Conservation (phyloP, 2,888 invertebrate genomes). For the Lithodes maja region DNA sequence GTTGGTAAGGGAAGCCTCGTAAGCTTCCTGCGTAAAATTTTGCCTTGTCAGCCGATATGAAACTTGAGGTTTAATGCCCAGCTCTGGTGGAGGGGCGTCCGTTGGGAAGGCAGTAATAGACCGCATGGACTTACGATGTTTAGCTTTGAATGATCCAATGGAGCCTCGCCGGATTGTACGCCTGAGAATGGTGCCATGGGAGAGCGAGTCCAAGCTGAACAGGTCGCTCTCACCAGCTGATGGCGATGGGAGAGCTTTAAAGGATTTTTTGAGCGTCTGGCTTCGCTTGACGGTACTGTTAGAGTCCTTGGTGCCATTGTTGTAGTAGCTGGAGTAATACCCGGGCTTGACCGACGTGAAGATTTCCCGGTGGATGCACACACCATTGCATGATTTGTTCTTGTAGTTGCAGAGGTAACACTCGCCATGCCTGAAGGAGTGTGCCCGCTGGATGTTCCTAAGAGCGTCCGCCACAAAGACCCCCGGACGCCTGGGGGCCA, state of each 20-base stretch:
- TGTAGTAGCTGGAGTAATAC: slow-evolving; percentile 58
- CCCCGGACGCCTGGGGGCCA: slow-evolving; percentile 33
- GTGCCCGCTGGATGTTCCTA: slow-evolving; percentile 55
- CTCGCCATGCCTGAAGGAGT: slow-evolving; percentile 60
- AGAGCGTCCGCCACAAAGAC: slow-evolving; percentile 56
- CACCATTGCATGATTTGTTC: slow-evolving; percentile 59
- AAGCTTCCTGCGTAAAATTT: slow-evolving; percentile 32
- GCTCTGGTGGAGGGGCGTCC: slow-evolving; percentile 48
- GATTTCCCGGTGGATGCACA: slow-evolving; percentile 64
- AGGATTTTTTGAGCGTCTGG: slow-evolving; percentile 26
- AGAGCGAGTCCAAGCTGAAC: slow-evolving; percentile 37
- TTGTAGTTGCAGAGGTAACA: slow-evolving; percentile 66
- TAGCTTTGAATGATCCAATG: slow-evolving; percentile 50
- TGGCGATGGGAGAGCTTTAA: slow-evolving; percentile 28
- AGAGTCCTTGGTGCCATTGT: slow-evolving; percentile 14
- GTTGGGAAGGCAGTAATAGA: slow-evolving; percentile 57
- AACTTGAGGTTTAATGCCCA: slow-evolving; percentile 55
- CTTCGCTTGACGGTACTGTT: slow-evolving; percentile 13
- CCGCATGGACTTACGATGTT: slow-evolving; percentile 47
- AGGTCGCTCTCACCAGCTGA: slow-evolving; percentile 23
- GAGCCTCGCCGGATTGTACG: slow-evolving; percentile 23
- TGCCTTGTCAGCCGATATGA: slow-evolving; percentile 28
- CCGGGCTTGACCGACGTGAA: slow-evolving; percentile 66
- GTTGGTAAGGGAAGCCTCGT: slow-evolving; percentile 35
- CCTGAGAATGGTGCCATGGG: slow-evolving; percentile 31